Evolutionary conservation across 2,888 invertebrate genomes (phyloP), one percentile per base, ranked within the genome.

Genomic region (Leptopilina syphax): DNA sequence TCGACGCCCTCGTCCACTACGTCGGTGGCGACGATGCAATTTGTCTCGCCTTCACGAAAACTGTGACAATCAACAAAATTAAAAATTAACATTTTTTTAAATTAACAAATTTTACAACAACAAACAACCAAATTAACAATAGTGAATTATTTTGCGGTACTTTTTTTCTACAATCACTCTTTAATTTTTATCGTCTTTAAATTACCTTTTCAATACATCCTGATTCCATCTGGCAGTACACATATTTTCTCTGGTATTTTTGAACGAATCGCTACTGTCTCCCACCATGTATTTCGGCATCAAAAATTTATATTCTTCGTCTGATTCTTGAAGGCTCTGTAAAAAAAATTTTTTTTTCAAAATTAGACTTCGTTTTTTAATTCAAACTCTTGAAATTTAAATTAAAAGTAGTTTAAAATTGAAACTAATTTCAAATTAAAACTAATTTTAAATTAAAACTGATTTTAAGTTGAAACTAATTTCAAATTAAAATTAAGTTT

Each of bases 1-100:
- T 98, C 98, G 9, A 98, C 94, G 0, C 98, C 98, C 92, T 98
- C 98, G 90, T 98, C 98, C 44, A 98, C 93, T 0, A 98, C 96
- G 89, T 95, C 96, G 0, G 98, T 96, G 0, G 96, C 94, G 1
- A 96, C 92, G 44, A 97, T 89, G 1, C 96, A 89, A 90, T 97
- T 97, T 6, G 93, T 91, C 50, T 93, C 92, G 9, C 94, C 94
- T 8, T 91, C 91, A 34, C 93, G 93, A 87, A 96, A 96, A 57
- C 94, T 93, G 18, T 65, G 77, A 76, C 65, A 50, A 50, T n/a
- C 44, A 65, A 68, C 79, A 50, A 63, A 79, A 76, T 63, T 78
- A 66, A 70, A 47, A 24, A n/a, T 70, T 63, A 54, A 65, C 65
- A 18, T 68, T 65, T 65, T 41, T 34, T 13, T 60, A 34, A 5